Base-by-base conservation (phyloP, 2,113 vertebrate genomes). In the Vidua chalybeata region DNA sequence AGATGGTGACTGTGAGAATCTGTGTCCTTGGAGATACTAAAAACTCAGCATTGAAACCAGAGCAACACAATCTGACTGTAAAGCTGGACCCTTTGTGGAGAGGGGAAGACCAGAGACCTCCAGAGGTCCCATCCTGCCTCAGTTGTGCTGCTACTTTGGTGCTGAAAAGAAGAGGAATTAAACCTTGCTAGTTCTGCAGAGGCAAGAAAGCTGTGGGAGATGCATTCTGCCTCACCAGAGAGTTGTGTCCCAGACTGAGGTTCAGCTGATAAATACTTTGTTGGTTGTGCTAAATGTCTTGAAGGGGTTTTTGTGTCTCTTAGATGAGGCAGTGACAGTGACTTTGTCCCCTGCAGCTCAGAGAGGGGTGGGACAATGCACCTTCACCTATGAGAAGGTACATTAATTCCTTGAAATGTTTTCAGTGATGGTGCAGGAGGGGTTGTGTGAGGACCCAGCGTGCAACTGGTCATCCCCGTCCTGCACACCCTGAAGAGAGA, bases 371-470 rank as follows among this genome's bases (percentile, higher is more conserved):
- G n/a, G 46, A 51, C 21, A 67, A 59, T 43, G 61, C 43, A 41
- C 30, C 19, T 75, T 33, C 18, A 63, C 22, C 49, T 59, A 6
- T 0, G 0, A 72, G 51, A 37, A 14, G 5, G 20, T 62, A 11
- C 20, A 15, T 4, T 61, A 17, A 69, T 26, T 76, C 41, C 24
- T 66, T 49, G 31, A 56, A 76, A 10, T 30, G 8, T 45, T 64
- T 73, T 7, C 62, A 72, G 62, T 33, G 56, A n/a, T 9, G 20
- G 15, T 43, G 49, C 54, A 54, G 45, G 31, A 45, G 37, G 0
- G 1, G 23, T 39, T 94, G 26, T 1, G 1, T 27, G 30, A 80
- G 16, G 41, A 74, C 33, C 39, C n/a, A n/a, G n/a, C 0, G 1
- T 37, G 22, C 0, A 2, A 37, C 17, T 27, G 35, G 8, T 22